Conservation (phyloP, 2,113 vertebrate species). For the Paramormyrops kingsleyae region DNA sequence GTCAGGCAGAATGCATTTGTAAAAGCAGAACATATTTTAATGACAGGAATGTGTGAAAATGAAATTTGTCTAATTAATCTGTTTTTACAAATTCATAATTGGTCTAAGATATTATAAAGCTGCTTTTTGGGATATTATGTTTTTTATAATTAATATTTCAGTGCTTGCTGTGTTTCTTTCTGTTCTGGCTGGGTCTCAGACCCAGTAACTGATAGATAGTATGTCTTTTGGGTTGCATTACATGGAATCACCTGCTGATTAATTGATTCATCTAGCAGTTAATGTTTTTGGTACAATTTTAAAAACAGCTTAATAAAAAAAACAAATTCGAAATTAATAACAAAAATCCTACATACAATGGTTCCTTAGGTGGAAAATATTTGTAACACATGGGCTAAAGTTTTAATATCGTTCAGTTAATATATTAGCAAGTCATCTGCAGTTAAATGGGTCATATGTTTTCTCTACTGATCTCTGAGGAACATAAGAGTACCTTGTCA, state of each 20-base stretch:
- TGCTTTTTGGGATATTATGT: not conserved
- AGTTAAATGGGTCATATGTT: not conserved
- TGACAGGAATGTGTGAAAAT: not conserved
- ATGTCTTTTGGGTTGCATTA: not conserved
- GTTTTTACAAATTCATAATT: not conserved
- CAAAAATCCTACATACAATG: not conserved
- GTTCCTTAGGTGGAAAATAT: not conserved
- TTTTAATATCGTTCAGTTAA: not conserved
- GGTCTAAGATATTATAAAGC: not conserved
- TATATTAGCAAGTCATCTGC: not conserved
- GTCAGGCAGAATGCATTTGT: not conserved
- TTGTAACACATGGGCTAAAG: not conserved
- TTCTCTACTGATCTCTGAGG: not conserved
- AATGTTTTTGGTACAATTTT: not conserved
- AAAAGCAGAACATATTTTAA: not conserved
- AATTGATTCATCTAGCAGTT: not conserved
- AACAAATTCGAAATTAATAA: not conserved
- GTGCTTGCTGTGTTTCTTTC: not conserved
- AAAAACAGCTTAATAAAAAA: not conserved
- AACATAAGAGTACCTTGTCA: not conserved
- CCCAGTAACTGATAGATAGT: not conserved
- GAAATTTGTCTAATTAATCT: not conserved
- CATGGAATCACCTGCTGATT: not conserved
- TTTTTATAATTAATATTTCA: not conserved
- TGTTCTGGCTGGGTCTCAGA: not conserved